Evolutionary conservation across 2,888 invertebrate genomes (phyloP).

Genomic region (Aleiodes leptofemur): DNA sequence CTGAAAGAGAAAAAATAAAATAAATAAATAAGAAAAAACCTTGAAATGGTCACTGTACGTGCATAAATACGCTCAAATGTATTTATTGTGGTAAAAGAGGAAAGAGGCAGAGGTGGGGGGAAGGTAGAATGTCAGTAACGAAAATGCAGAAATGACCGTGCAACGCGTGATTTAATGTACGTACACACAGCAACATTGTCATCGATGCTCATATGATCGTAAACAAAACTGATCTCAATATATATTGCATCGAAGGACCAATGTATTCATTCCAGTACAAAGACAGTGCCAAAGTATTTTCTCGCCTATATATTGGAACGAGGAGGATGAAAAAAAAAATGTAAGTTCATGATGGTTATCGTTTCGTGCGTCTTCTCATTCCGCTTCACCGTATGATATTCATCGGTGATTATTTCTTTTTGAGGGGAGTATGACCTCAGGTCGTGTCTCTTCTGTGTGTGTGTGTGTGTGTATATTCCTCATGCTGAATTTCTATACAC

Average conservation of each 20-base stretch:
- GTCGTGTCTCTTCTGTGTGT: constrained; percentile 61
- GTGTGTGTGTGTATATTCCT: neutral
- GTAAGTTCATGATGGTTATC: constrained; percentile 10
- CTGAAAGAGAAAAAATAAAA: neutral
- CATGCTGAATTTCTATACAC: constrained; percentile 19
- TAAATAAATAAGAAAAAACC: neutral
- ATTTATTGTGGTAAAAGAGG: neutral
- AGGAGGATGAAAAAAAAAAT: neutral
- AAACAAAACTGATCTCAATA: constrained; percentile 4
- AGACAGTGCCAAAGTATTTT: neutral
- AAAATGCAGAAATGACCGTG: neutral
- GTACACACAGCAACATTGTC: neutral
- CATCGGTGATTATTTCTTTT: constrained; percentile 61
- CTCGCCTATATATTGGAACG: neutral
- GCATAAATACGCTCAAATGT: constrained; percentile 2
- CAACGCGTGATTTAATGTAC: neutral
- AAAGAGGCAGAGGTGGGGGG: neutral
- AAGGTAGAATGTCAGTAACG: neutral
- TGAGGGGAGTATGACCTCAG: constrained; percentile 55
- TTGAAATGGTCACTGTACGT: constrained; percentile 5
- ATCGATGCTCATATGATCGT: neutral
- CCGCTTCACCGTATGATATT: constrained; percentile 56
- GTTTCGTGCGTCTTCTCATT: neutral
- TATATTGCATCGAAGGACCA: no score
- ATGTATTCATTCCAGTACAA: no score